These are phyloP conservation scores for Hyposoter didymator DNA, from an alignment of 2,888 invertebrate species.

Conservation along the genomic window DNA sequence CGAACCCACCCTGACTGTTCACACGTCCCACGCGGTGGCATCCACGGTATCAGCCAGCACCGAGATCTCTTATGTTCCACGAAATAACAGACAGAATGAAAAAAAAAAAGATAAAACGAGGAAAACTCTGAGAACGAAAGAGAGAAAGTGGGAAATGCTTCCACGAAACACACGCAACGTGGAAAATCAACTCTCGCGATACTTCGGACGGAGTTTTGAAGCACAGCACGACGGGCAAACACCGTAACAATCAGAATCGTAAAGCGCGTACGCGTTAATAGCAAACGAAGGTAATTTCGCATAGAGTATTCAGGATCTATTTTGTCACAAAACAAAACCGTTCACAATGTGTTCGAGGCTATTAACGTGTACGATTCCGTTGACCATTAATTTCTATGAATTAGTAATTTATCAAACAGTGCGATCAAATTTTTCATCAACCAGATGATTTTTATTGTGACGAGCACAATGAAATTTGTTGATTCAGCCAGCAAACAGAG, in stretches of 20 bases:
- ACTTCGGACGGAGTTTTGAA: conserved; percentile 64
- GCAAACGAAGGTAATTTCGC: conserved; percentile 66
- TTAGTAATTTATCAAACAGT: neutral
- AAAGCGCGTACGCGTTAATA: conserved; percentile 67
- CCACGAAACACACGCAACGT: conserved; percentile 21
- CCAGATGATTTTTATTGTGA: neutral
- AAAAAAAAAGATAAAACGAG: neutral
- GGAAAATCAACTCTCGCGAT: conserved; percentile 48
- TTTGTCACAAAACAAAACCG: conserved; percentile 9
- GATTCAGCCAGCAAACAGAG: too few relatives aligned
- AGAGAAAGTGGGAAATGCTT: conserved; percentile 2
- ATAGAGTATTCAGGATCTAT: conserved; percentile 18
- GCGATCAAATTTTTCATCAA: neutral
- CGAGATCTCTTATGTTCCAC: conserved; percentile 25
- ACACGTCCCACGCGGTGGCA: conserved; percentile 15
- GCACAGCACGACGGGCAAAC: conserved; percentile 43
- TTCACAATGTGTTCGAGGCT: neutral
- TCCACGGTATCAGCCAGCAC: conserved; percentile 18
- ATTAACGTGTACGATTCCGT: neutral
- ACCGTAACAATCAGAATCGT: conserved; percentile 65
- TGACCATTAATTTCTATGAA: neutral
- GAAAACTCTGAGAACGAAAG: neutral
- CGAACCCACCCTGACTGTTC: conserved; percentile 31
- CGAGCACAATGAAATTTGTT: too few relatives aligned
- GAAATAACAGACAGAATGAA: neutral